phyloP scores from a whole-genome alignment of 2,797 vertebrate species.

The Euthynnus affinis region DNA sequence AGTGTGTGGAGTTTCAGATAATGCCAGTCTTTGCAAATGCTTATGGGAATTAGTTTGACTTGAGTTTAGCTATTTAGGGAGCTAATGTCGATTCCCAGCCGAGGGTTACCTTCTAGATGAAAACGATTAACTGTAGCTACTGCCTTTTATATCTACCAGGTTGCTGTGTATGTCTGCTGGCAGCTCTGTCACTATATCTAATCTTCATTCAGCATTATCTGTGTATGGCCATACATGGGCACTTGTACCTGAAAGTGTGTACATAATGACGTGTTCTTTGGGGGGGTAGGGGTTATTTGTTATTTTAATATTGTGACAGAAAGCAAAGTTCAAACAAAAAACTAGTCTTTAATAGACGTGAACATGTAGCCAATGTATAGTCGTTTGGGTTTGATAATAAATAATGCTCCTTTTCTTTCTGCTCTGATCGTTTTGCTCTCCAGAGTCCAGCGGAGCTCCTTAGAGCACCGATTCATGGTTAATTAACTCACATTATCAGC shows the following conservation, averaged over 20 bases:
- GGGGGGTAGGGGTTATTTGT: too few species aligned
- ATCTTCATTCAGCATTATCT: background rate
- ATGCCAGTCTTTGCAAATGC: slow-evolving; percentile 61
- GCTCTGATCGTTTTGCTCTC: slow-evolving; percentile 11
- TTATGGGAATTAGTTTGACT: slow-evolving; percentile 63
- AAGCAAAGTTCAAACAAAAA: background rate
- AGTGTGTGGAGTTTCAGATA: slow-evolving; percentile 57
- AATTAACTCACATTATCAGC: slow-evolving; percentile 80
- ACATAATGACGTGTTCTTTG: background rate
- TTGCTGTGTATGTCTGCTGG: slow-evolving; percentile 7
- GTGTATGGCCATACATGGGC: background rate
- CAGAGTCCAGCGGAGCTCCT: slow-evolving; percentile 32
- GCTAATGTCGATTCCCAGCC: slow-evolving; percentile 51
- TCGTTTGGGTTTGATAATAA: background rate
- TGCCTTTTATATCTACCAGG: background rate
- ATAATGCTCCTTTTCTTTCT: background rate
- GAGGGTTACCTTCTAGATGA: slow-evolving; percentile 43
- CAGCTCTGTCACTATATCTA: background rate
- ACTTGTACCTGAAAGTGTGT: background rate
- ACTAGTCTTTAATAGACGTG: background rate
- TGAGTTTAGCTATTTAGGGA: slow-evolving; percentile 56
- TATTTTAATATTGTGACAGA: too few species aligned
- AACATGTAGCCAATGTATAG: background rate
- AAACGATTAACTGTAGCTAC: slow-evolving; percentile 28
- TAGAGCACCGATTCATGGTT: slow-evolving; percentile 66